Conservation (phyloP, 2,888 invertebrate species). For the Blera fallax region DNA sequence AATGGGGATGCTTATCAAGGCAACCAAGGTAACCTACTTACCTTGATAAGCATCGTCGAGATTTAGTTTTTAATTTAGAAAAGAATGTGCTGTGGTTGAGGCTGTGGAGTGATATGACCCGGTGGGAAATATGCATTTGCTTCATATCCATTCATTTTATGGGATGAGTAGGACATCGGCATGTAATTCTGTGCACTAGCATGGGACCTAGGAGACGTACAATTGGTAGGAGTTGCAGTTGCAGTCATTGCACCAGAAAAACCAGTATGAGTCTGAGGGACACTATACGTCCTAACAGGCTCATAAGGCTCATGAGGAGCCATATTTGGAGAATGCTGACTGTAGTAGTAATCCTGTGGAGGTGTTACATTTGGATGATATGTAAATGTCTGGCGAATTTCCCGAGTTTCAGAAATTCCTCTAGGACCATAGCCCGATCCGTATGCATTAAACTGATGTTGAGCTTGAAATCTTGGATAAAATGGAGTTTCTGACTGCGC, state of each 20-base stretch:
- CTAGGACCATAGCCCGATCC: conserved; percentile 74
- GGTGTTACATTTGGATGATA: conserved; percentile 79
- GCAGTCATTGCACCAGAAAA: conserved; percentile 65
- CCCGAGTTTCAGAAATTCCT: conserved; percentile 78
- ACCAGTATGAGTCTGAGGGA: neutral
- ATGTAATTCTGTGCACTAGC: neutral
- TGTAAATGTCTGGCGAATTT: conserved; percentile 78
- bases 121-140: conserved; percentile 54
- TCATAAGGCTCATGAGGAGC: too few relatives aligned
- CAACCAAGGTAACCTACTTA: neutral
- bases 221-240: conserved; percentile 73
- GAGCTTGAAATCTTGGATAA: conserved; percentile 74
- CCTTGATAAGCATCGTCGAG: conserved; percentile 15
- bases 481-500: conserved; percentile 78
- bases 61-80: neutral
- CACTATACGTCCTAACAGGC: conserved; percentile 71
- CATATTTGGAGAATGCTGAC: conserved; percentile 75
- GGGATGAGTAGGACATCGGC: neutral
- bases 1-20: conserved; percentile 29
- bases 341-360: conserved; percentile 77
- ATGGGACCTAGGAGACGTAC: conserved; percentile 9
- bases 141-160: neutral
- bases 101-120: conserved; percentile 56
- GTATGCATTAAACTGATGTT: neutral
- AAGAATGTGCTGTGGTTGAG: neutral